Base-by-base conservation (phyloP, 30 jellyfish, hydroid and myxozoan genomes). In the Aurelia aurita complex sp. Pacific region DNA sequence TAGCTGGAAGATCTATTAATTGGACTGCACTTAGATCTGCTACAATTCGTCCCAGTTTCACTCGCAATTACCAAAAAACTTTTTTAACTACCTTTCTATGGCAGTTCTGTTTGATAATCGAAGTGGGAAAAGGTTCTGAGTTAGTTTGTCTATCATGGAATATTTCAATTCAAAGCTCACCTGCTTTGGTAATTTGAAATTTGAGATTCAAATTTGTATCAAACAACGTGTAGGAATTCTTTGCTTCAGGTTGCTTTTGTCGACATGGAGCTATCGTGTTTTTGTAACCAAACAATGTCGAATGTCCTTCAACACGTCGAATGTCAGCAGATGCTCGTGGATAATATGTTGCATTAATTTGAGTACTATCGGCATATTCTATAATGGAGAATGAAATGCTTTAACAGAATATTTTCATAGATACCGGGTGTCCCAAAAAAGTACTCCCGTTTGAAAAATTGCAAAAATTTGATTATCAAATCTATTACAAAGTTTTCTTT, bases 241-340 rank as follows among this genome's bases (percentile, higher is more conserved):
- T 54, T 50, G 72, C 69, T n/a, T 79, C 38, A 0, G 72, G 36
- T 43, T 86, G 96, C 64, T 46, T 35, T n/a, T 33, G n/a, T 16
- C 64, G 68, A 79, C 96, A 86, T 7, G 80, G 34, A 13, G 73
- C 74, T 11, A 80, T 33, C 11, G 86, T 35, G 12, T 46, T 9
- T 50, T 33, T 43, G 19, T 23, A 11, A 5, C 86, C 96, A 53
- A 75, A 70, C 54, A 60, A 4, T 5, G 46, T 46, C 61, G 64
- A 16, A 43, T 23, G 9, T 17, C 96, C 96, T 55, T 55, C 79
- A 4, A 86, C 69, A 16, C 14, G 61, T 4, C 89, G 96, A 67
- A 46, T n/a, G 2, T 54, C 73, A 1, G 29, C 64, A 7, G 35
- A 32, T 32, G 96, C 80, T 15, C 36, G 67, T 16, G 85, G 89